phyloP scores from a whole-genome alignment of 2,113 vertebrate genomes.

The Oncorhynchus kisutch region DNA sequence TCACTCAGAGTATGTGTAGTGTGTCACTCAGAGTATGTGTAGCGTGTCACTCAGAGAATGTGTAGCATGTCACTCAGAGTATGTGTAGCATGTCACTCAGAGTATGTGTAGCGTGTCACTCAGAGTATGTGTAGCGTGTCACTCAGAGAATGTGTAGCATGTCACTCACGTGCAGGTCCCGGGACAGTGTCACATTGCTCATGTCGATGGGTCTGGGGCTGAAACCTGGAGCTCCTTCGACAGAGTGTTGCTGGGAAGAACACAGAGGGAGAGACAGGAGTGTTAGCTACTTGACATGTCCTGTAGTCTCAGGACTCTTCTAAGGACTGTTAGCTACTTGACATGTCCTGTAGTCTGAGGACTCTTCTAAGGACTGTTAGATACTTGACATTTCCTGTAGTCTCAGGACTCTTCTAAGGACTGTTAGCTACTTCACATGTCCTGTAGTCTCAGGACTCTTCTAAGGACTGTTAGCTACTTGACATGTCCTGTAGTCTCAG shows the following conservation, averaged over 20 bases:
- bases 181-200: constrained; percentile 94
- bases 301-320: too few relatives aligned
- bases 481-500: too few relatives aligned
- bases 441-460: too few relatives aligned
- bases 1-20: constrained; percentile 60
- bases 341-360: too few relatives aligned
- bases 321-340: too few relatives aligned
- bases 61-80: constrained; percentile 60
- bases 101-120: not conserved
- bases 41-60: not conserved
- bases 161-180: constrained; percentile 87
- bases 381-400: too few relatives aligned
- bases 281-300: too few relatives aligned
- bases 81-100: constrained; percentile 61
- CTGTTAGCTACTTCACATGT: too few relatives aligned
- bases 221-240: constrained; percentile 86
- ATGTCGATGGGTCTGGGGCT: constrained; percentile 92
- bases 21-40: too few relatives aligned
- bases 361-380: too few relatives aligned
- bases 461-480: too few relatives aligned
- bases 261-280: not conserved
- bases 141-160: constrained; percentile 60
- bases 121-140: not conserved
- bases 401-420: too few relatives aligned
- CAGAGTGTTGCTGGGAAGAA: constrained; percentile 76